Percentiles rank a stretch among this genome's conserved stretches.
phyloP scores from a whole-genome alignment of 2,113 vertebrate species.

The Casuarius casuarius region DNA sequence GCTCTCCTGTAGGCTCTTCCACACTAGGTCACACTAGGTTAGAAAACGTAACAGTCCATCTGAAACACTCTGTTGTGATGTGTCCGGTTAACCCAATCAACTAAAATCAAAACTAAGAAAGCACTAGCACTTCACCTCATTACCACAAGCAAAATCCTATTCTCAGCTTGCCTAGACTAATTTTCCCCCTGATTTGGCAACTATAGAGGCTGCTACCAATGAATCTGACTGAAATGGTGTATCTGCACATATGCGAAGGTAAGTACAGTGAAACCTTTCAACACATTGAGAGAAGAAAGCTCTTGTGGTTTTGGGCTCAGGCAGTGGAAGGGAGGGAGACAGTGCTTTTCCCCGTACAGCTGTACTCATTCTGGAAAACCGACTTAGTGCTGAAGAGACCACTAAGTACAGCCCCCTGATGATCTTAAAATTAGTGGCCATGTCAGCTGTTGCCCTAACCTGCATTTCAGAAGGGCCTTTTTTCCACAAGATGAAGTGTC shows the following conservation, averaged over 20 bases:
- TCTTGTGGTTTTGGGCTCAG: accelerated
- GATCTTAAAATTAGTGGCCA: background rate
- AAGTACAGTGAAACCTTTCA: background rate
- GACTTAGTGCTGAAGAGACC: background rate
- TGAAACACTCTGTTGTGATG: background rate
- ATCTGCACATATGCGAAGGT: background rate
- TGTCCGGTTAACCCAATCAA: background rate
- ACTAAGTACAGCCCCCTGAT: background rate
- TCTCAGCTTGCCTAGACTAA: background rate
- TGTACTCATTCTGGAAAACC: background rate
- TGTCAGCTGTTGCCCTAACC: background rate
- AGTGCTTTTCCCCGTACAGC: background rate
- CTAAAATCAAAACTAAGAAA: background rate
- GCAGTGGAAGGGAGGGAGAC: background rate
- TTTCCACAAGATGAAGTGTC: background rate
- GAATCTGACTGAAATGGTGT: background rate
- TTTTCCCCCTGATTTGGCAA: background rate
- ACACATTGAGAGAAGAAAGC: background rate
- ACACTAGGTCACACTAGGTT: background rate
- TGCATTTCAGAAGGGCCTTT: background rate
- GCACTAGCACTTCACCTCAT: background rate
- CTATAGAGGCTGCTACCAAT: background rate
- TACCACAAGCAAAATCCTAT: background rate
- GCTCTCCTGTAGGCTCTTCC: background rate
- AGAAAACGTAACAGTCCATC: background rate